A percentile compares a stretch with the other conserved stretches of the same genome.
phyloP scores from a whole-genome alignment of 2,797 vertebrate species.

The Podarcis siculus region DNA sequence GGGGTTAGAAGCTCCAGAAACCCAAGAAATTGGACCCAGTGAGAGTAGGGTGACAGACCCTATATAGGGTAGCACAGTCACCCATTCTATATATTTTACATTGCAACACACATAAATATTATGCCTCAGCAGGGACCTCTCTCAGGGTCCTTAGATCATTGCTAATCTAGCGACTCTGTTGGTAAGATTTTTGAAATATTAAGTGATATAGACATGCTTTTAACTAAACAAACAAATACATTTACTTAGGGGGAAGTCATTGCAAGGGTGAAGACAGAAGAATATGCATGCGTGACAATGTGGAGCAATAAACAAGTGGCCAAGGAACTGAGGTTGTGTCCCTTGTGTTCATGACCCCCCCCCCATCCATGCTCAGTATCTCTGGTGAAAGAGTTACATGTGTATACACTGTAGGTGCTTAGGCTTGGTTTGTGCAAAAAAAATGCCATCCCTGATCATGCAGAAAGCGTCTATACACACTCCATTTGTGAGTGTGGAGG shows the following conservation, averaged over 20 bases:
- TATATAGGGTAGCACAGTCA: not conserved
- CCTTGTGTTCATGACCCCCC: not conserved
- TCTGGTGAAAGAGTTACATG: not conserved
- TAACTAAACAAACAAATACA: too few species aligned
- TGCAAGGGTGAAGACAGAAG: not conserved
- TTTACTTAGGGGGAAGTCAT: too few species aligned
- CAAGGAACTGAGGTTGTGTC: too few species aligned
- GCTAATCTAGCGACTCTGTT: too few species aligned
- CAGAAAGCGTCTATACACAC: too few species aligned
- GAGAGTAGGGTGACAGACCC: not conserved
- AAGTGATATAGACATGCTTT: too few species aligned
- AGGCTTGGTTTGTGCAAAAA: not conserved
- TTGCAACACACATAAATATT: not conserved
- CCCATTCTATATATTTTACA: not conserved
- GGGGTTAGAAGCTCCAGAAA: not conserved
- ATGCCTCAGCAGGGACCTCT: not conserved
- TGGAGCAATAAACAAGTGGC: not conserved
- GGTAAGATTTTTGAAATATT: too few species aligned
- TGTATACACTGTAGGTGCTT: not conserved
- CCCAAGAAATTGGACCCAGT: not conserved
- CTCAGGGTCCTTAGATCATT: not conserved
- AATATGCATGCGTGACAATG: not conserved
- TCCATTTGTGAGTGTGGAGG: not conserved
- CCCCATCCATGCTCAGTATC: too few species aligned
- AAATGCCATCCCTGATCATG: not conserved